Conservation (phyloP, 2,888 invertebrate species). For the Meteorus cinctellus region DNA sequence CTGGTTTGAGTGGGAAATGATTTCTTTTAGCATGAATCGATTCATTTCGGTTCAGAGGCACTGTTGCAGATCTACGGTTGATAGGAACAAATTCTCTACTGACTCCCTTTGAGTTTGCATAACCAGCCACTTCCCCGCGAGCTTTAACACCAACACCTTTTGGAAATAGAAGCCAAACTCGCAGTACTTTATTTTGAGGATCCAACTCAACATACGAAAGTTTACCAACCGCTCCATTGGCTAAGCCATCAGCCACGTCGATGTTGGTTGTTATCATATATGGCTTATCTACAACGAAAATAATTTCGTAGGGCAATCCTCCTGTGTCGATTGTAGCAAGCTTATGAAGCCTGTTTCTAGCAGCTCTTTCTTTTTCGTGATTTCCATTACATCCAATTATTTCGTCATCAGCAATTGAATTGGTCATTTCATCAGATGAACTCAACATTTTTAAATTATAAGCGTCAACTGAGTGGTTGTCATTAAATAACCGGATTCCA, state of each 20-base stretch:
- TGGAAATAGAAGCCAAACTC: conserved; percentile 39
- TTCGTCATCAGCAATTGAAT: conserved; percentile 53
- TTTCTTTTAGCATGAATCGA: neutral
- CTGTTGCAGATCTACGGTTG: neutral
- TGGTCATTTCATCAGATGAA: conserved; percentile 46
- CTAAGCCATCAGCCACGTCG: conserved; percentile 61
- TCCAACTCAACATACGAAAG: conserved; percentile 55
- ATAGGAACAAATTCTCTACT: neutral
- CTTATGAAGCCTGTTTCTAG: conserved; percentile 43
- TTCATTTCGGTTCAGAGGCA: neutral
- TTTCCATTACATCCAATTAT: conserved; percentile 39
- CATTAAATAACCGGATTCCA: conserved; percentile 55
- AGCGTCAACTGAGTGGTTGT: conserved; percentile 56
- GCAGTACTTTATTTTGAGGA: conserved; percentile 30
- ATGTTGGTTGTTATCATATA: conserved; percentile 62
- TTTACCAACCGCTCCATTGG: conserved; percentile 59
- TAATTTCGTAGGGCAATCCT: conserved; percentile 58
- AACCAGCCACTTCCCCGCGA: neutral
- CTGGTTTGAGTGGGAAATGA: neutral
- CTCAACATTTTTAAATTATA: conserved; percentile 54
- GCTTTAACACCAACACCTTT: neutral
- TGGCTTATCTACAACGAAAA: conserved; percentile 44
- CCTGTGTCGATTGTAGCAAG: conserved; percentile 57
- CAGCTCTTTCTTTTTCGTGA: conserved; percentile 40
- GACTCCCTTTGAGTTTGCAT: neutral